Evolutionary conservation across 64 coral and sea anemone genomes (phyloP).

Genomic region (Stichodactyla helianthus): DNA sequence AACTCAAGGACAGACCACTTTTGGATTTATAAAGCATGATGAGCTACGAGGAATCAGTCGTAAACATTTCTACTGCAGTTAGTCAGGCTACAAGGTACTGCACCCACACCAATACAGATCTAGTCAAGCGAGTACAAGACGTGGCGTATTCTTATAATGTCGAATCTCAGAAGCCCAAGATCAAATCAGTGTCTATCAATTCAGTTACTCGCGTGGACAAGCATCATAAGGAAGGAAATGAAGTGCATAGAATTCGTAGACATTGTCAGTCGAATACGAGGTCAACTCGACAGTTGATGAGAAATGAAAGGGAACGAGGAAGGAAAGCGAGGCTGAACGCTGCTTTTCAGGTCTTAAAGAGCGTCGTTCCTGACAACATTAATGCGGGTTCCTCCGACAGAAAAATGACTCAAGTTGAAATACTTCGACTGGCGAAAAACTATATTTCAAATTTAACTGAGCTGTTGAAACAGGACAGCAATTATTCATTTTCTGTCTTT

Average conservation of each 20-base stretch:
- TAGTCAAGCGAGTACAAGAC: background rate
- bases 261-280: slow-evolving; percentile 33
- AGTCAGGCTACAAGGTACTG: slow-evolving; percentile 9
- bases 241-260: slow-evolving; percentile 27
- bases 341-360: slow-evolving; percentile 93
- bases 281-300: slow-evolving; percentile 79
- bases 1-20: background rate
- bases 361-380: slow-evolving; percentile 71
- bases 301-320: slow-evolving; percentile 88
- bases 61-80: background rate
- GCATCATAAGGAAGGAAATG: slow-evolving; percentile 20
- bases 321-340: slow-evolving; percentile 88
- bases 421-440: slow-evolving; percentile 90
- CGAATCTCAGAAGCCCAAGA: background rate
- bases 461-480: slow-evolving; percentile 51
- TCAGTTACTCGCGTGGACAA: slow-evolving; percentile 12
- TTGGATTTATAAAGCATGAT: background rate
- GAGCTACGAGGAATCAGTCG: background rate
- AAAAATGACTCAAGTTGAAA: slow-evolving; percentile 99
- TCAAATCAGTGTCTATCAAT: background rate
- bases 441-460: slow-evolving; percentile 93
- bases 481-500: slow-evolving; percentile 55
- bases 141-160: background rate
- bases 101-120: background rate
- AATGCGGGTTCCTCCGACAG: slow-evolving; percentile 47